Percentiles rank a stretch among this genome's conserved stretches.
Conservation (phyloP, 1,140 invertebrate species). For the Drosophila bocqueti region DNA sequence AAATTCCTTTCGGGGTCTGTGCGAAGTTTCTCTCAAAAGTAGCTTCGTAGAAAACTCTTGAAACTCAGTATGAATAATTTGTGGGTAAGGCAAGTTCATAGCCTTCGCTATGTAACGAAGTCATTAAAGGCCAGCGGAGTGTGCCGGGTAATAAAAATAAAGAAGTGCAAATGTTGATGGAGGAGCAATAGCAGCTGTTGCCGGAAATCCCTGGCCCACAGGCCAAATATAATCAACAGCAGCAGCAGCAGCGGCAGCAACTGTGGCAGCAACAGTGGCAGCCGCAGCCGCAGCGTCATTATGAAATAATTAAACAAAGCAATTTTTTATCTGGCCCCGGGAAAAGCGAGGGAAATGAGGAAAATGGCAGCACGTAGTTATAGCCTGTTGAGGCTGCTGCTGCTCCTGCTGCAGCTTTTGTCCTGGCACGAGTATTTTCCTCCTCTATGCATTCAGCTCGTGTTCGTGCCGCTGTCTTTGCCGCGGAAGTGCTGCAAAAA, state of each 20-base stretch:
- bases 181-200: constrained; percentile 51
- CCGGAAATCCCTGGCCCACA: constrained; percentile 75
- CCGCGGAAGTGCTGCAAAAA: constrained; percentile 68
- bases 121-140: constrained; percentile 51
- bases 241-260: constrained; percentile 24
- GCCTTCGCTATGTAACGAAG: constrained; percentile 36
- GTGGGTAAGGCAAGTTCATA: constrained; percentile 8
- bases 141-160: constrained; percentile 61
- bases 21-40: background rate
- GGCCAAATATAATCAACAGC: constrained; percentile 79
- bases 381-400: constrained; percentile 64
- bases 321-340: constrained; percentile 71
- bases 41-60: constrained; percentile 1
- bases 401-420: constrained; percentile 51
- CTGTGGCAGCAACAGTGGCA: constrained; percentile 28
- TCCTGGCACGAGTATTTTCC: constrained; percentile 40
- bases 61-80: constrained; percentile 43
- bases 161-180: constrained; percentile 61
- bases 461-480: constrained; percentile 54
- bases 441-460: constrained; percentile 72
- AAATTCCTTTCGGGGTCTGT: background rate
- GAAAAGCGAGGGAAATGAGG: background rate
- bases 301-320: constrained; percentile 83
- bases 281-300: constrained; percentile 73
- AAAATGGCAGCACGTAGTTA: constrained; percentile 46